Percentiles rank a stretch among this genome's conserved stretches.
Evolutionary conservation across 2,888 invertebrate species (phyloP).

Genomic region (Protodeltote pygarga): DNA sequence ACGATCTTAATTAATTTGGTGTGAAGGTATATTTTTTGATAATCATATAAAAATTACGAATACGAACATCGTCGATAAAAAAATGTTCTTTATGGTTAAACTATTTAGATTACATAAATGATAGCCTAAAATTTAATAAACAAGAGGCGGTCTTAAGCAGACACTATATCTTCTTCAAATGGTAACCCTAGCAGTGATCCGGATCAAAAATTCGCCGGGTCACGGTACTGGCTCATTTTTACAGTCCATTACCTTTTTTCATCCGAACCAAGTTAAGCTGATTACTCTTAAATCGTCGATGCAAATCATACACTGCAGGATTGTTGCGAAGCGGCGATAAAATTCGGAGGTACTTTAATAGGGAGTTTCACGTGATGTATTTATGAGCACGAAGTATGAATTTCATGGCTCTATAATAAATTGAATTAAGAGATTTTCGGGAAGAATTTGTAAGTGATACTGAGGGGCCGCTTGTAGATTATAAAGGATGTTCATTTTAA

Average conservation of each 20-base stretch:
- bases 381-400: constrained; percentile 28
- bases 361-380: constrained; percentile 17
- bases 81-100: no score
- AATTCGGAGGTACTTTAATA: constrained; percentile 35
- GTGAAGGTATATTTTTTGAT: no score
- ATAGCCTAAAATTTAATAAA: no score
- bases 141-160: no score
- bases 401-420: constrained; percentile 37
- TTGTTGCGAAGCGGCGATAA: constrained; percentile 41
- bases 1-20: no score
- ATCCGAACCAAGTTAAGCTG: constrained; percentile 72
- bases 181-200: neutral
- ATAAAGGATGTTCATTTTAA: neutral
- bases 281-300: constrained; percentile 69
- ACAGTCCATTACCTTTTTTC: constrained; percentile 78
- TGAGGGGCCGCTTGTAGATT: neutral
- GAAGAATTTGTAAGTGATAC: constrained; percentile 1
- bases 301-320: constrained; percentile 58
- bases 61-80: no score
- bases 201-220: constrained; percentile 44
- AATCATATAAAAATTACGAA: no score
- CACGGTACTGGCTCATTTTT: constrained; percentile 55
- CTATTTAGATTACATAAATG: no score
- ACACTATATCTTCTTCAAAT: no score
- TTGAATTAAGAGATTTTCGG: constrained; percentile 16